Evolutionary conservation across 2,888 invertebrate species (phyloP).

Genomic region (Cheiracanthium punctorium): DNA sequence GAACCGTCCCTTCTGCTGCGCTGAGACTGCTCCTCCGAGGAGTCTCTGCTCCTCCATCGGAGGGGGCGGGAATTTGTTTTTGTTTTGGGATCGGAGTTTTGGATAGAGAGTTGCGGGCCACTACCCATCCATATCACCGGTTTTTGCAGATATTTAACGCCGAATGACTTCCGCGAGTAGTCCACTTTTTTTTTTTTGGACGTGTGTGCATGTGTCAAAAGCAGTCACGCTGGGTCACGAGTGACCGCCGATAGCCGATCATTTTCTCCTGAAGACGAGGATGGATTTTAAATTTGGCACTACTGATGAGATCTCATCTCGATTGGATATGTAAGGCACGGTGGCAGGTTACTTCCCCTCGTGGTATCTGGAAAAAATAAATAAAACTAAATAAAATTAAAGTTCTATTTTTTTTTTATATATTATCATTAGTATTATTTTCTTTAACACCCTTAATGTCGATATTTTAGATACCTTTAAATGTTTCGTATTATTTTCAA

Average conservation of each 20-base stretch:
- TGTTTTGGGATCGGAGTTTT: conserved; percentile 22
- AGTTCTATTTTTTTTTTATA: too few species aligned
- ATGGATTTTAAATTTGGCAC: neutral
- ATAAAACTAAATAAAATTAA: too few species aligned
- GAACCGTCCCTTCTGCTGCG: too few species aligned
- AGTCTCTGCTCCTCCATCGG: conserved; percentile 2
- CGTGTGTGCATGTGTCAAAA: neutral
- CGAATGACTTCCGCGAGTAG: conserved; percentile 14
- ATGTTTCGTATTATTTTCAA: too few species aligned
- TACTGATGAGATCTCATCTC: too few species aligned
- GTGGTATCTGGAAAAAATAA: too few species aligned
- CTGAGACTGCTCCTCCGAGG: neutral
- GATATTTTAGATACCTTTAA: too few species aligned
- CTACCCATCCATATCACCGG: conserved; percentile 62
- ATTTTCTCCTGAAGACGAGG: neutral
- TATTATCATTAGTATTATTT: too few species aligned
- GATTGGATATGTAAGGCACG: too few species aligned
- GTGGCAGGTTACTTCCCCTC: too few species aligned
- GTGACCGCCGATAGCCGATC: neutral
- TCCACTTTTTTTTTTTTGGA: neutral
- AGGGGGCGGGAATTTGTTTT: neutral
- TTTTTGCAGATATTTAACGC: conserved; percentile 18
- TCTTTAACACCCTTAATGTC: too few species aligned
- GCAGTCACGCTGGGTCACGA: neutral
- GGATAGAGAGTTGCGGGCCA: conserved; percentile 35